These are phyloP conservation scores for Cataglyphis cursor DNA, from an alignment of 2,888 invertebrate species.

Conservation along the genomic window DNA sequence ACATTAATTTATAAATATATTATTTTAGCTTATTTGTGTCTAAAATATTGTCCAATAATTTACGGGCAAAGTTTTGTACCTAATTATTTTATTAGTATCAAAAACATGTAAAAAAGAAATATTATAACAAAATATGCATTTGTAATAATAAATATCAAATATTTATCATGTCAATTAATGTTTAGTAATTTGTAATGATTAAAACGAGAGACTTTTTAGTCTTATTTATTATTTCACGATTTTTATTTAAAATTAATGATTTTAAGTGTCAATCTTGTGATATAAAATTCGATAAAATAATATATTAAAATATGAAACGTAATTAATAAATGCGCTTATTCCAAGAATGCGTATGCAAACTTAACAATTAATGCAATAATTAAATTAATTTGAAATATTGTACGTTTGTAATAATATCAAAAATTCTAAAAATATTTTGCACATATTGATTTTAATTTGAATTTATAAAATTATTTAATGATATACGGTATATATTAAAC, in stretches of 20 bases:
- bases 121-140: slow-evolving; percentile 18
- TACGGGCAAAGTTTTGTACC: slow-evolving; percentile 4
- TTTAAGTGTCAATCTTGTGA: slow-evolving; percentile 24
- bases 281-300: slow-evolving; percentile 35
- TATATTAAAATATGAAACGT: slow-evolving; percentile 35
- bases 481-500: slow-evolving; percentile 24
- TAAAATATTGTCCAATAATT: not conserved
- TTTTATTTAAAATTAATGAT: slow-evolving; percentile 28
- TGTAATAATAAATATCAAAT: slow-evolving; percentile 5
- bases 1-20: not conserved
- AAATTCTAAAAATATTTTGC: slow-evolving; percentile 39
- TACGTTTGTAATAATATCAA: slow-evolving; percentile 34
- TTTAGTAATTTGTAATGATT: slow-evolving; percentile 22
- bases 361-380: slow-evolving; percentile 44
- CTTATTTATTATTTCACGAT: slow-evolving; percentile 14
- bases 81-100: slow-evolving; percentile 20
- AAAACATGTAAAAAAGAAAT: slow-evolving; percentile 19
- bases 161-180: slow-evolving; percentile 19
- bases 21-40: slow-evolving; percentile 19
- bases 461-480: slow-evolving; percentile 43
- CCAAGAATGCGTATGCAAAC: slow-evolving; percentile 32
- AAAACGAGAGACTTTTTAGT: slow-evolving; percentile 15
- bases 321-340: slow-evolving; percentile 40
- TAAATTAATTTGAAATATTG: slow-evolving; percentile 46
- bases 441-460: slow-evolving; percentile 38